A percentile compares a stretch with the other conserved stretches of the same genome.
Conservation (phyloP, 2,113 vertebrate species). For the Isichthys henryi region DNA sequence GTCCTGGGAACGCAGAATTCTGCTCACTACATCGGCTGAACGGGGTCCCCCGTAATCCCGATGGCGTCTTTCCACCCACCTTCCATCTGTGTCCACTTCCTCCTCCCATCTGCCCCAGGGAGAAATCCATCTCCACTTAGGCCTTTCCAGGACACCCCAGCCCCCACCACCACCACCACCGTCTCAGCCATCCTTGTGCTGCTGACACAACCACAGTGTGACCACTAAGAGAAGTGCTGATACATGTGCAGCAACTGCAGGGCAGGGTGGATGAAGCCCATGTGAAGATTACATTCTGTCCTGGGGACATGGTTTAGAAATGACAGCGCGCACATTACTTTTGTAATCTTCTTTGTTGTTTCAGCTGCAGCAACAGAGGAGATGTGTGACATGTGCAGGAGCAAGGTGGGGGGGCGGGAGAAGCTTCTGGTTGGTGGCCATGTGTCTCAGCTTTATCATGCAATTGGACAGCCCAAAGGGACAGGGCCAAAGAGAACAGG, state of each 20-base stretch:
- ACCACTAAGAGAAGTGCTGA: neutral
- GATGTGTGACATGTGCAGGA: neutral
- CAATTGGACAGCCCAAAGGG: neutral
- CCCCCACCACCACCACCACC: neutral
- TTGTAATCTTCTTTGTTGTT: neutral
- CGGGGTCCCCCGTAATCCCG: constrained; percentile 28
- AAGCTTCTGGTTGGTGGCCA: neutral
- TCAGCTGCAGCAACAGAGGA: neutral
- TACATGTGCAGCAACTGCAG: neutral
- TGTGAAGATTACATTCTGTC: neutral
- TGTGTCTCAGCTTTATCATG: neutral
- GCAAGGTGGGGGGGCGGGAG: neutral
- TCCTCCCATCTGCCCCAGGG: constrained; percentile 45
- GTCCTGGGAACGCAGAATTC: neutral
- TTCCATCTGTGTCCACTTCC: constrained; percentile 53
- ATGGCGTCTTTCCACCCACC: constrained; percentile 46
- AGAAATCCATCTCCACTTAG: neutral
- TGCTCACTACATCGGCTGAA: neutral
- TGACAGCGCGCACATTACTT: neutral
- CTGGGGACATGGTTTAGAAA: neutral
- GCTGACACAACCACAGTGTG: neutral
- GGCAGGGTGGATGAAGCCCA: neutral
- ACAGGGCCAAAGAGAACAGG: neutral
- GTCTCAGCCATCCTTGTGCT: neutral
- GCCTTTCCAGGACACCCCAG: neutral